phyloP scores from a whole-genome alignment of 2,797 vertebrate genomes.

The Pseudotriccus pelzelni region DNA sequence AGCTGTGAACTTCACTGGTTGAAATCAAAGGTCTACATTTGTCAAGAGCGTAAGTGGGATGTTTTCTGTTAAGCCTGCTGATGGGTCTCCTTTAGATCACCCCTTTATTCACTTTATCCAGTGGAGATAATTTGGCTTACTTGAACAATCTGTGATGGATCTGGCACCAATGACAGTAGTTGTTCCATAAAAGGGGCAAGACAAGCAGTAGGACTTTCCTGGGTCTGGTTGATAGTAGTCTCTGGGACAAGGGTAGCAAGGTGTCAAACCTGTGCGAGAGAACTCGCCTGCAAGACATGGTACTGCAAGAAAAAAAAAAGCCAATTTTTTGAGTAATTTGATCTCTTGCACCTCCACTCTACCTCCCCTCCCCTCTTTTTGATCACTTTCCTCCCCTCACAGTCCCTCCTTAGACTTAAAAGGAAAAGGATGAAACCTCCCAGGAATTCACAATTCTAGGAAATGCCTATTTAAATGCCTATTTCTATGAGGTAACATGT shows the following conservation, averaged over 20 bases:
- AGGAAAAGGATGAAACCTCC: neutral
- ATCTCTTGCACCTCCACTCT: neutral
- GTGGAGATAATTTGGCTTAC: slow-evolving; percentile 75
- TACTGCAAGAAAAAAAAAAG: slow-evolving; percentile 75
- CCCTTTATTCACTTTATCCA: neutral
- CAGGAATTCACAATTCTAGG: neutral
- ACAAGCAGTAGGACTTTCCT: slow-evolving; percentile 93
- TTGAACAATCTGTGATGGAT: slow-evolving; percentile 94
- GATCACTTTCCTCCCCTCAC: neutral
- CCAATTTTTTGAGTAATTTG: neutral
- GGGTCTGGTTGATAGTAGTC: slow-evolving; percentile 95
- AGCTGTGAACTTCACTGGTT: neutral
- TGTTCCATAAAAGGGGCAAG: slow-evolving; percentile 96
- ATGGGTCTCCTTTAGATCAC: neutral
- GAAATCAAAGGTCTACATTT: neutral
- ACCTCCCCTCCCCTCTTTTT: neutral
- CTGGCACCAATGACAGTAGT: slow-evolving; percentile 87
- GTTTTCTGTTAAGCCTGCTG: neutral
- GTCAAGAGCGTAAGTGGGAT: neutral
- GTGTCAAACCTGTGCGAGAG: slow-evolving; percentile 91
- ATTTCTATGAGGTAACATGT: neutral
- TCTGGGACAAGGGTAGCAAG: slow-evolving; percentile 92
- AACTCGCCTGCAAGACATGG: slow-evolving; percentile 92
- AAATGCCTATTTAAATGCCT: neutral
- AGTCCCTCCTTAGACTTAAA: neutral